Evolutionary conservation across 2,888 invertebrate genomes (phyloP), one percentile per base, ranked within the genome.

Genomic region (Smittia sp.): DNA sequence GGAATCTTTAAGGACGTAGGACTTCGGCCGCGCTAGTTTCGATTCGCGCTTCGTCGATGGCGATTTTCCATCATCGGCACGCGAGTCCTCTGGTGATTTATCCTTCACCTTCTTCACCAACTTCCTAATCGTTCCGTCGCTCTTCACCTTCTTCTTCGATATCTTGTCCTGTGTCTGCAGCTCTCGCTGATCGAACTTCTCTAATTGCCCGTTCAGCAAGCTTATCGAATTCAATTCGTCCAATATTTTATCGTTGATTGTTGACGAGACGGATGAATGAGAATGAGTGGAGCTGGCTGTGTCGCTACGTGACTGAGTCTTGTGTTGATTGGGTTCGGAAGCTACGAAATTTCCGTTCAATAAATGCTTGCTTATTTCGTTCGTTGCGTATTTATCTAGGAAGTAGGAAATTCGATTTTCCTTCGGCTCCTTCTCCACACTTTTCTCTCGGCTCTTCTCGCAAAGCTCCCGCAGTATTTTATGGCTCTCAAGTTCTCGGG

Each of bases 401-500:
- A 18, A 58, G 7, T 54, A 70, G 79, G 77, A 75, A 79, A 76
- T 75, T 80, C 75, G 32, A 79, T 77, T 72, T 39, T 41, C 67
- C 41, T 20, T 46, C 1, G 20, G 13, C 1, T 67, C 67, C 58
- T 84, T 83, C 72, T 82, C 79, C 20, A 82, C 75, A 46, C 77
- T 79, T 75, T 81, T 82, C 76, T 81, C 86, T 74, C 85, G 81
- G 1, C 81, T 79, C 79, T 88, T 87, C 78, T 89, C 87, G 74
- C 91, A 80, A 74, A 89, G 87, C 83, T 91, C 87, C 78, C 87
- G 86, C 6, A 90, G 79, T 24, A 88, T 86, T 79, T 87, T 86
- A 80, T 90, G 87, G 68, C 91, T 86, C 82, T 89, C 86, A 77
- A 90, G 81, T 80, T 91, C 87, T 77, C 90, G 85, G 80, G 52